Conservation (phyloP, 2,888 invertebrate genomes). For the Chouioia cunea region DNA sequence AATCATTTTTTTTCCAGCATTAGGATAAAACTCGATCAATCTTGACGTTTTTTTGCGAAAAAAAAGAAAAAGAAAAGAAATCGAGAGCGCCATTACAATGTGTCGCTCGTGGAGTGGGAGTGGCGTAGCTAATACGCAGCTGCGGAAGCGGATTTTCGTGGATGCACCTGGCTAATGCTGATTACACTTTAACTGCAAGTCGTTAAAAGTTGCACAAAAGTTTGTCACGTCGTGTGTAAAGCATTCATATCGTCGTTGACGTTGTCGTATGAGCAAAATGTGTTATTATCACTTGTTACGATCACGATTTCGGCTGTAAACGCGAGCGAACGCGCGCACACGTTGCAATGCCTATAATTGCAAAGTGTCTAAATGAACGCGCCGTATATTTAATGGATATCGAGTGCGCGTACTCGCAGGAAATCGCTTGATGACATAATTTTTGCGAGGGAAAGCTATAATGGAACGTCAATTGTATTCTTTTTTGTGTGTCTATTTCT, state of each 20-base stretch:
- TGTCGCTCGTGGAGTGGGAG: too few relatives aligned
- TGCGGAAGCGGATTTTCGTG: conserved; percentile 14
- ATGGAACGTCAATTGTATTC: conserved; percentile 10
- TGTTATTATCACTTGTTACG: conserved; percentile 3
- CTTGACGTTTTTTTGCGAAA: too few relatives aligned
- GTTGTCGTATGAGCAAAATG: conserved; percentile 10
- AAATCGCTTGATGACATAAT: conserved; percentile 33
- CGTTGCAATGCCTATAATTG: conserved; percentile 8
- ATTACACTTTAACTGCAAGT: conserved; percentile 41
- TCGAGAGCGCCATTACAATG: too few relatives aligned
- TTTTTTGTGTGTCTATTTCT: neutral
- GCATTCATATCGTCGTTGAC: too few relatives aligned
- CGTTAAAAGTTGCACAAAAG: conserved; percentile 27
- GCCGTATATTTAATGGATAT: conserved; percentile 19
- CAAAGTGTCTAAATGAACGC: conserved; percentile 2
- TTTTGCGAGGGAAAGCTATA: conserved; percentile 16
- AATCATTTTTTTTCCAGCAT: too few relatives aligned
- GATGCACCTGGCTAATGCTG: conserved; percentile 34
- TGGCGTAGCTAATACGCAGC: conserved; percentile 13
- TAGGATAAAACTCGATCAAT: too few relatives aligned
- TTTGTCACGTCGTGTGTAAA: neutral
- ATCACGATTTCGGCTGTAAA: neutral
- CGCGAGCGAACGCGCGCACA: conserved; percentile 1
- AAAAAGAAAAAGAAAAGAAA: too few relatives aligned
- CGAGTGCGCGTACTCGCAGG: neutral